Evolutionary conservation across 2,888 invertebrate species (phyloP).

Genomic region (Griposia aprilina): DNA sequence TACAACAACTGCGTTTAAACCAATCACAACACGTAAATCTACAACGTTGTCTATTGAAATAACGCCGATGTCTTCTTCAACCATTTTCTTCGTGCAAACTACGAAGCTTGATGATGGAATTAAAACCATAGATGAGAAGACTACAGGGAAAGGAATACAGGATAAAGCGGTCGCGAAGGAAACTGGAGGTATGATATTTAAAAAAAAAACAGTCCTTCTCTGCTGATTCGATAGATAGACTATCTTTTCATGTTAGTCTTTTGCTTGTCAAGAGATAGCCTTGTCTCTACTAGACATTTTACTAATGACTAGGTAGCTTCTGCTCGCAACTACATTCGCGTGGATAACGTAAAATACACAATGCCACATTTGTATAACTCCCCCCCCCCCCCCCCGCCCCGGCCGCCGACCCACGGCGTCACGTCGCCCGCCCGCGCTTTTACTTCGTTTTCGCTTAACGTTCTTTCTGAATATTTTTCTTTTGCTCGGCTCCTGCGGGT

Average conservation of each 20-base stretch:
- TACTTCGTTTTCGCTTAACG: too few relatives aligned
- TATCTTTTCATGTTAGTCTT: neutral
- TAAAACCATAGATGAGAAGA: conserved; percentile 21
- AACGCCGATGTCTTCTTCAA: conserved; percentile 24
- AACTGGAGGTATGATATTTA: conserved; percentile 39
- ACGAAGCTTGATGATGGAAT: conserved; percentile 21
- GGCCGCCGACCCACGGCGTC: too few relatives aligned
- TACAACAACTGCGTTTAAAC: conserved; percentile 25
- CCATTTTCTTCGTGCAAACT: conserved; percentile 23
- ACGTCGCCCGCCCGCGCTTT: too few relatives aligned
- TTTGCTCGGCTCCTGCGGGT: too few relatives aligned
- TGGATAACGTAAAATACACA: too few relatives aligned
- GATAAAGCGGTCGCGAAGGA: conserved; percentile 12
- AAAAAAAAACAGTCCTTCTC: neutral
- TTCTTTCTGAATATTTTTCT: too few relatives aligned
- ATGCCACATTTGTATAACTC: too few relatives aligned
- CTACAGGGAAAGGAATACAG: neutral
- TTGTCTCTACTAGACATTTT: neutral
- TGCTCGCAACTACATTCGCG: too few relatives aligned
- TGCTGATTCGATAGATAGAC: neutral
- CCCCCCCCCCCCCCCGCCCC: too few relatives aligned
- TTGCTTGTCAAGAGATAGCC: neutral
- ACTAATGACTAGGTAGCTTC: too few relatives aligned
- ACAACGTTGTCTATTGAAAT: conserved; percentile 40
- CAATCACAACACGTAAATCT: conserved; percentile 31